Percentiles rank a stretch among this genome's conserved stretches.
These are phyloP conservation scores for Beris morrisii DNA, from an alignment of 2,888 invertebrate species.

Conservation along the genomic window DNA sequence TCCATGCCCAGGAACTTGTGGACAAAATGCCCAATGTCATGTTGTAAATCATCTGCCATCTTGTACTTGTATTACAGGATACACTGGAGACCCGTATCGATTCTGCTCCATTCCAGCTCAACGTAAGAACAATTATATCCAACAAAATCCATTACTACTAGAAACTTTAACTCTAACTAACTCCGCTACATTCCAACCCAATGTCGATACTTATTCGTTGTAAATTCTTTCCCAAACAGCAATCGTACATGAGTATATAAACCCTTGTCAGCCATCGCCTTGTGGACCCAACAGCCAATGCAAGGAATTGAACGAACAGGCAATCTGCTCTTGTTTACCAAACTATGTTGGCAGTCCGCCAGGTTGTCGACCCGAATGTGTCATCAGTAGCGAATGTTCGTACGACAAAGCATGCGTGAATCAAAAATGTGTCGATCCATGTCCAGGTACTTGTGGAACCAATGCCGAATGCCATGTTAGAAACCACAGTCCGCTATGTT, in stretches of 20 bases:
- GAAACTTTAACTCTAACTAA: neutral
- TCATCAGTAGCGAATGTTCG: conserved; percentile 65
- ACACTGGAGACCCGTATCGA: conserved; percentile 76
- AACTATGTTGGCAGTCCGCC: conserved; percentile 66
- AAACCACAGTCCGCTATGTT: conserved; percentile 78
- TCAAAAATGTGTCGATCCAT: conserved; percentile 68
- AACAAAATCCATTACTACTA: neutral
- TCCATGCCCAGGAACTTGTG: conserved; percentile 79
- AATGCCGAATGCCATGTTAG: conserved; percentile 72
- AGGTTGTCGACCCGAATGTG: conserved; percentile 69
- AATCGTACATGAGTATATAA: conserved; percentile 51
- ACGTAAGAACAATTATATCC: conserved; percentile 59
- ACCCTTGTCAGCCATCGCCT: conserved; percentile 66
- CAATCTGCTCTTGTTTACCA: conserved; percentile 65
- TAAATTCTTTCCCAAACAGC: conserved; percentile 42
- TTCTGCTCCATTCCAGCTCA: conserved; percentile 61
- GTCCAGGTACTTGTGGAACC: conserved; percentile 63
- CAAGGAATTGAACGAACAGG: conserved; percentile 61
- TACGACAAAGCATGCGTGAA: conserved; percentile 64
- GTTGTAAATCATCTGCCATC: conserved; percentile 71
- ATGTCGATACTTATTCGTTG: neutral
- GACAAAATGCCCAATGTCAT: conserved; percentile 71
- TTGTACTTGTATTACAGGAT: conserved; percentile 69
- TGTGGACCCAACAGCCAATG: conserved; percentile 71
- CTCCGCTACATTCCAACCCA: neutral